Evolutionary conservation across 2,888 invertebrate genomes (phyloP).

Genomic region (Chloroclystis v-ata): DNA sequence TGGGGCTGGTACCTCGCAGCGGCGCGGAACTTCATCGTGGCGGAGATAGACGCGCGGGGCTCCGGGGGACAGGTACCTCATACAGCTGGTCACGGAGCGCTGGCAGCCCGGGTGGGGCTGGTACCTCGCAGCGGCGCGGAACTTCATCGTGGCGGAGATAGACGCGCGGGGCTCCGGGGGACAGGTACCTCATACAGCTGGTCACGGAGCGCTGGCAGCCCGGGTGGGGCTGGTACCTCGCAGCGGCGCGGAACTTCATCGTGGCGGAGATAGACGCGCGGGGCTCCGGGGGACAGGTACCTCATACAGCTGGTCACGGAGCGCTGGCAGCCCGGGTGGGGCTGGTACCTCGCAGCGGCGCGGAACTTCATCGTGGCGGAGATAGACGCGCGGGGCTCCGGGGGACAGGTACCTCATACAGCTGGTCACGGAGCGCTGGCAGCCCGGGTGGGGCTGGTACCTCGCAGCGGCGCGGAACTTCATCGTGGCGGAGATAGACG

Average conservation of each 20-base stretch:
- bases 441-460: conserved; percentile 90
- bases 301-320: conserved; percentile 80
- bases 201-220: conserved; percentile 89
- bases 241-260: conserved; percentile 88
- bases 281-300: conserved; percentile 85
- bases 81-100: conserved; percentile 87
- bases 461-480: conserved; percentile 88
- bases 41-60: conserved; percentile 93
- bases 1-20: conserved; percentile 93
- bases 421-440: conserved; percentile 86
- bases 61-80: conserved; percentile 80
- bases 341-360: conserved; percentile 89
- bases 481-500: conserved; percentile 93
- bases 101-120: conserved; percentile 90
- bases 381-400: conserved; percentile 93
- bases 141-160: conserved; percentile 91
- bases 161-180: conserved; percentile 93
- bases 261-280: conserved; percentile 93
- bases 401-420: conserved; percentile 70
- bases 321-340: conserved; percentile 88
- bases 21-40: conserved; percentile 89
- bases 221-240: conserved; percentile 91
- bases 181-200: conserved; percentile 77
- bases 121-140: conserved; percentile 88
- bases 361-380: conserved; percentile 91